Percentiles rank a stretch among this genome's conserved stretches.
phyloP scores from a whole-genome alignment of 2,888 invertebrate species.

The Neelides folsomi region DNA sequence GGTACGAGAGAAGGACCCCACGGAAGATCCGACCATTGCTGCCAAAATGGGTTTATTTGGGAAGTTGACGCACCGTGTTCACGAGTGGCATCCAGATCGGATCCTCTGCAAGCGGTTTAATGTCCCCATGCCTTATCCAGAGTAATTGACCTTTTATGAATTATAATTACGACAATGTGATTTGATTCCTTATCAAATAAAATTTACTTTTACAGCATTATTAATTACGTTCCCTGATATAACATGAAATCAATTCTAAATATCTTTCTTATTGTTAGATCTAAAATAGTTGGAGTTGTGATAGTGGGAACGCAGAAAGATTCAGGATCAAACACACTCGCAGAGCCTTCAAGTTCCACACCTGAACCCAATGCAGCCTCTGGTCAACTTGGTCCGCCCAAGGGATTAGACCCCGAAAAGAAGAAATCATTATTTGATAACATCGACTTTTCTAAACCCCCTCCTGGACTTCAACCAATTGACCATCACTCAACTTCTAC shows the following conservation, averaged over 20 bases:
- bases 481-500: background rate
- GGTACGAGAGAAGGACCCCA: constrained; percentile 35
- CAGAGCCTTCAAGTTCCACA: background rate
- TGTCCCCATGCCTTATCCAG: constrained; percentile 68
- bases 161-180: no score
- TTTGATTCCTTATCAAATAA: no score
- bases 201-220: no score
- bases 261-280: constrained; percentile 10
- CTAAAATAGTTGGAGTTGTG: constrained; percentile 24
- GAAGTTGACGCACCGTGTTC: constrained; percentile 51
- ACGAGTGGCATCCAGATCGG: constrained; percentile 68
- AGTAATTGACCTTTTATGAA: no score
- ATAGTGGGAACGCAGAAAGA: constrained; percentile 8
- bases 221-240: no score
- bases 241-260: no score
- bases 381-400: background rate
- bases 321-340: no score
- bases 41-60: constrained; percentile 66
- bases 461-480: constrained; percentile 25
- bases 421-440: constrained; percentile 30
- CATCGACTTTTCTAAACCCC: constrained; percentile 32
- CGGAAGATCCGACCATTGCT: constrained; percentile 50
- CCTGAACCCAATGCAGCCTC: background rate
- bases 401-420: background rate
- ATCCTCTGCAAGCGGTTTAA: constrained; percentile 85